Evolutionary conservation across 2,888 invertebrate species (phyloP), one percentile per base, ranked within the genome.

Genomic region (Lasioglossum lativentre): DNA sequence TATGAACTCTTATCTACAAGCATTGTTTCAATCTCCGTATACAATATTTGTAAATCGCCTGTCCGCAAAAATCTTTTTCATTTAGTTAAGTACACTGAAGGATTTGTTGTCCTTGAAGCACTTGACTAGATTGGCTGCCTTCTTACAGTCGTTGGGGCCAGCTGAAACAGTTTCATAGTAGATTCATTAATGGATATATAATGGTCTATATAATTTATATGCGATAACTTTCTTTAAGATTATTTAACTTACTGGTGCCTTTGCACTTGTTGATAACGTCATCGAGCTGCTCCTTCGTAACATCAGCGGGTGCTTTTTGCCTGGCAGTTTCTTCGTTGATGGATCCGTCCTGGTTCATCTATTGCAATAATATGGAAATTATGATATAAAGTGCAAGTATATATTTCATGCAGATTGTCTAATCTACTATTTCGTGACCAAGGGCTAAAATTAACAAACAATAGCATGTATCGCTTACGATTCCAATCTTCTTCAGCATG

Each of bases 401-500:
- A n/a, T n/a, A n/a, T n/a, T n/a, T n/a, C n/a, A n/a, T n/a, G n/a
- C n/a, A n/a, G n/a, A n/a, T n/a, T n/a, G n/a, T n/a, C n/a, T n/a
- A n/a, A n/a, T n/a, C n/a, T n/a, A n/a, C n/a, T n/a, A n/a, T n/a
- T n/a, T n/a, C n/a, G n/a, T n/a, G n/a, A n/a, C n/a, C n/a, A n/a
- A n/a, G n/a, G n/a, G n/a, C n/a, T n/a, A n/a, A n/a, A n/a, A n/a
- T n/a, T n/a, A n/a, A n/a, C n/a, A n/a, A n/a, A n/a, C n/a, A n/a
- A n/a, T n/a, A n/a, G n/a, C n/a, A n/a, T n/a, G n/a, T n/a, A n/a
- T n/a, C n/a, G n/a, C n/a, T 92, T 88, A 94, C 94, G 73, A 93
- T 86, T 86, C 91, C 92, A n/a, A 93, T 88, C 30, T 92, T 93
- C 80, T 93, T 94, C 87, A 94, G 75, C 78, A 94, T 80, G 70